These are phyloP conservation scores for Heloderma charlesbogerti DNA, from an alignment of 2,113 vertebrate genomes.

Conservation along the genomic window DNA sequence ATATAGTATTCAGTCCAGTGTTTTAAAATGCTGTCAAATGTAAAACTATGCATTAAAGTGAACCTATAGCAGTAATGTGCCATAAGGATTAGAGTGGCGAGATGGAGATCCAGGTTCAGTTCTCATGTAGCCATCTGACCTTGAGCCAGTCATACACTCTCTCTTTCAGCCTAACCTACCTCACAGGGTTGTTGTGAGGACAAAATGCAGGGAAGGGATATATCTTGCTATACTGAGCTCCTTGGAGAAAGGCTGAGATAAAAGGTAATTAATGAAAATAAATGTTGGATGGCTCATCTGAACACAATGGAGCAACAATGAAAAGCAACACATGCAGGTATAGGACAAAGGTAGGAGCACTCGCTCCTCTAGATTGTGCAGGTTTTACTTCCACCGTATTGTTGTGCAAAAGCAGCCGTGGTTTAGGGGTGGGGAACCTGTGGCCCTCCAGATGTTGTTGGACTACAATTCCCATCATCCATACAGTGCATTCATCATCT, in stretches of 20 bases:
- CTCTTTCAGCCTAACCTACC: neutral
- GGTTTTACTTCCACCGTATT: no score
- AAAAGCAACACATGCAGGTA: neutral
- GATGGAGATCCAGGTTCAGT: neutral
- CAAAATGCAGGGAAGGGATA: no score
- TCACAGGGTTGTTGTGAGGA: neutral
- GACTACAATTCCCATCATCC: neutral
- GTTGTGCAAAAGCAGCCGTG: no score
- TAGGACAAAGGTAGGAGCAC: neutral
- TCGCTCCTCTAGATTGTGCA: no score
- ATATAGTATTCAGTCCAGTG: neutral
- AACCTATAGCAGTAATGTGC: neutral
- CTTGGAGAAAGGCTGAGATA: neutral
- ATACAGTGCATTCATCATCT: no score
- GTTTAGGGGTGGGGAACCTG: neutral
- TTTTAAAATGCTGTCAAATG: slow-evolving; percentile 12
- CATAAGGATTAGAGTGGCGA: neutral
- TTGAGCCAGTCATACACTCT: neutral
- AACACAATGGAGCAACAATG: neutral
- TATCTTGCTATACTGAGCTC: neutral
- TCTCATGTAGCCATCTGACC: neutral
- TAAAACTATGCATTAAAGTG: slow-evolving; percentile 9
- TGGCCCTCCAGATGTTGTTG: neutral
- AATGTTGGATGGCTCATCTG: neutral
- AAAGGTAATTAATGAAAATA: neutral